These are phyloP conservation scores for Aricia agestis DNA, from an alignment of 1,140 invertebrate species.

Conservation along the genomic window DNA sequence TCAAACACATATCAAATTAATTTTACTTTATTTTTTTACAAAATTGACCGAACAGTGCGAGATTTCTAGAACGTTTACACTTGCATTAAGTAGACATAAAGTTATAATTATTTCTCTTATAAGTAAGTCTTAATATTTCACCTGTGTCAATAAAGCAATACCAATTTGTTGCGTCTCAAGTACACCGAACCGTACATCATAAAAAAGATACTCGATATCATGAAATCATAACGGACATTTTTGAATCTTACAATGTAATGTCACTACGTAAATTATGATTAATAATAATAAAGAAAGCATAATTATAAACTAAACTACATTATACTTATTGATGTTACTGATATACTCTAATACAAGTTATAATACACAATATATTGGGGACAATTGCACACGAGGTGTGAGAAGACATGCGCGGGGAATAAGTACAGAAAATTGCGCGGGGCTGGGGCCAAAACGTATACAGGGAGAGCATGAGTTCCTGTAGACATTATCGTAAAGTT, in stretches of 20 bases:
- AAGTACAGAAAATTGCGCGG: slow-evolving; percentile 47
- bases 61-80: slow-evolving; percentile 76
- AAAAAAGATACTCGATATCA: slow-evolving; percentile 69
- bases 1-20: slow-evolving; percentile 67
- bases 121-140: slow-evolving; percentile 71
- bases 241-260: slow-evolving; percentile 48
- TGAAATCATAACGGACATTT: slow-evolving; percentile 57
- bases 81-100: slow-evolving; percentile 76
- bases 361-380: slow-evolving; percentile 64
- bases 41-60: slow-evolving; percentile 76
- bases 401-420: slow-evolving; percentile 46
- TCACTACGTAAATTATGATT: slow-evolving; percentile 71
- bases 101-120: slow-evolving; percentile 72
- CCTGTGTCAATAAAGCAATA: slow-evolving; percentile 70
- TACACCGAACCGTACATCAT: slow-evolving; percentile 52
- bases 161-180: slow-evolving; percentile 38
- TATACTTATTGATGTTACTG: slow-evolving; percentile 60
- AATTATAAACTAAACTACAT: slow-evolving; percentile 73
- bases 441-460: slow-evolving; percentile 25
- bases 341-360: slow-evolving; percentile 65
- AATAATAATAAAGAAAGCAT: slow-evolving; percentile 74
- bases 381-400: slow-evolving; percentile 55
- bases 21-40: slow-evolving; percentile 75
- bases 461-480: neutral
- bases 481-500: too few species aligned